Evolutionary conservation across 2,888 invertebrate genomes (phyloP).

Genomic region (Limnephilus auricula): DNA sequence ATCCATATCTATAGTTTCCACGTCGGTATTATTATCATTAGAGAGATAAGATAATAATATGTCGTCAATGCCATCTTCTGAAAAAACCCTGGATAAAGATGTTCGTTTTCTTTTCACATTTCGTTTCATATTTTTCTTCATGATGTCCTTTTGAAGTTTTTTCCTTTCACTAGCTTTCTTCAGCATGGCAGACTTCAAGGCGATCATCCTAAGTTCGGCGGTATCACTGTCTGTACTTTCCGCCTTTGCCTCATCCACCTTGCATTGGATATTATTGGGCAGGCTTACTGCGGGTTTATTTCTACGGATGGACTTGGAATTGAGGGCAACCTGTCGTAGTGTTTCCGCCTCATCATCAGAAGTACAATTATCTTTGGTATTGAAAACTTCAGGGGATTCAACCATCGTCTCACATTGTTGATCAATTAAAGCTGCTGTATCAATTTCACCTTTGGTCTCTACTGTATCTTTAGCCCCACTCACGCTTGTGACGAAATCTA

Average conservation of each 20-base stretch:
- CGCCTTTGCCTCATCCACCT: slow-evolving; percentile 8
- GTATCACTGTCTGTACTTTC: slow-evolving; percentile 78
- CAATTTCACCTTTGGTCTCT: background rate
- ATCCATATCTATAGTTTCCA: slow-evolving; percentile 77
- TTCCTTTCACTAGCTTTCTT: slow-evolving; percentile 82
- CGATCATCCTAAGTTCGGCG: slow-evolving; percentile 80
- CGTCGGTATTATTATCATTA: slow-evolving; percentile 73
- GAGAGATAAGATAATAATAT: slow-evolving; percentile 68
- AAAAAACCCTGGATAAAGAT: slow-evolving; percentile 70
- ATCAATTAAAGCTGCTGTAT: background rate
- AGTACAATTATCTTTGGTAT: slow-evolving; percentile 66
- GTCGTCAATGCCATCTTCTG: slow-evolving; percentile 69
- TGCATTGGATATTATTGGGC: background rate
- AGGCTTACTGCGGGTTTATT: background rate
- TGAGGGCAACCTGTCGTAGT: slow-evolving; percentile 74
- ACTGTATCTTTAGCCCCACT: background rate
- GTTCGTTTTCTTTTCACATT: slow-evolving; percentile 73
- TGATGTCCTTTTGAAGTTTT: slow-evolving; percentile 67
- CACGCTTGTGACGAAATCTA: background rate
- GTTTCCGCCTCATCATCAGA: slow-evolving; percentile 76
- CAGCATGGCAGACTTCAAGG: slow-evolving; percentile 82
- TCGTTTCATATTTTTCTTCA: slow-evolving; percentile 72
- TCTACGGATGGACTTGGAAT: slow-evolving; percentile 71
- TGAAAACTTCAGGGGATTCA: background rate
- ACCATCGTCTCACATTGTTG: background rate